phyloP scores from a whole-genome alignment of 2,113 vertebrate species.

The Dipodomys merriami region DNA sequence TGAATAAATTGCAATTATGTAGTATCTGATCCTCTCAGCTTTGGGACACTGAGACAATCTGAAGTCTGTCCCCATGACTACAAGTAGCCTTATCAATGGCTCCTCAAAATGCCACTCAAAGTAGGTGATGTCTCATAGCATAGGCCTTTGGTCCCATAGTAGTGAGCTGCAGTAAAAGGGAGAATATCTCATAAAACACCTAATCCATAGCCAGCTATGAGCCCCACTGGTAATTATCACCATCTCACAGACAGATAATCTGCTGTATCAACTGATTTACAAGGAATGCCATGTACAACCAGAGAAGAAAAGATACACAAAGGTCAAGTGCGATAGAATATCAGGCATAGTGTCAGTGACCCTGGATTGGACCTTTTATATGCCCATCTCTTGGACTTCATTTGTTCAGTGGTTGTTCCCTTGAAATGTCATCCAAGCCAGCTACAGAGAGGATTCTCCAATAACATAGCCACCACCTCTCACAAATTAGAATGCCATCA shows the following conservation, averaged over 20 bases:
- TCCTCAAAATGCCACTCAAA: not conserved
- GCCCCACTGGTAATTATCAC: not conserved
- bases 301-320: not conserved
- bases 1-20: not conserved
- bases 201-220: not conserved
- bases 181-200: not conserved
- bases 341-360: rapidly evolving
- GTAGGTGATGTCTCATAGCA: not conserved
- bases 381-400: not conserved
- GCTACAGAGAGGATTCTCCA: not conserved
- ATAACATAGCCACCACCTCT: not conserved
- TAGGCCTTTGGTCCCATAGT: not conserved
- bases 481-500: not conserved
- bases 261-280: not conserved
- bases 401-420: not conserved
- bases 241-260: not conserved
- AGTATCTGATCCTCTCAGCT: not conserved
- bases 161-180: not conserved
- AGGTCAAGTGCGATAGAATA: not conserved
- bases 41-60: not conserved
- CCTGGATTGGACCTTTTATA: not conserved
- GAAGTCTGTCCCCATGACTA: not conserved
- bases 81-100: not conserved
- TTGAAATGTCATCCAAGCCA: not conserved
- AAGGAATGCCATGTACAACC: not conserved